Evolutionary conservation across 2,113 vertebrate genomes (phyloP).

Genomic region (Chaenogobius annularis): DNA sequence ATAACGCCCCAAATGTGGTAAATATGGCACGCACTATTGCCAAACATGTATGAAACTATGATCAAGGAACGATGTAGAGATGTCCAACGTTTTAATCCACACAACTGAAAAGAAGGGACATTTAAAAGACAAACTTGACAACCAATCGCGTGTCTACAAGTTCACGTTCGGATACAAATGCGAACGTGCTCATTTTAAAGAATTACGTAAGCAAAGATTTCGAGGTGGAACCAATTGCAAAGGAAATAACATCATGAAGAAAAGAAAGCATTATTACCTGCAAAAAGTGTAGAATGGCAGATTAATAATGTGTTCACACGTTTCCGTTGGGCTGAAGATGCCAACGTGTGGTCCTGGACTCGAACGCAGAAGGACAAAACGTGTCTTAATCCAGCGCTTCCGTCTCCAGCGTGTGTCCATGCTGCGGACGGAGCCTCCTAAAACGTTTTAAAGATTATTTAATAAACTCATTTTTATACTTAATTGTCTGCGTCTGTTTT

Average conservation of each 20-base stretch:
- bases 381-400: not conserved
- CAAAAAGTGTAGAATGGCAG: not conserved
- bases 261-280: not conserved
- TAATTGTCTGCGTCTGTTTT: not conserved
- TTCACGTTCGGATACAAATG: not conserved
- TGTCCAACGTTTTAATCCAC: not conserved
- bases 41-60: not conserved
- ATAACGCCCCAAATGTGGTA: not conserved
- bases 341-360: not conserved
- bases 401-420: not conserved
- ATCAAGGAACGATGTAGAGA: not conserved
- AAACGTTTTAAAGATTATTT: not conserved
- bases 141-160: too few species aligned
- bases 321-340: not conserved
- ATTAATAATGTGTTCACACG: not conserved
- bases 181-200: not conserved
- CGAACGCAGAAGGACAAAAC: not conserved
- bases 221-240: not conserved
- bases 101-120: not conserved
- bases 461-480: conserved; percentile 2
- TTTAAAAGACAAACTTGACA: not conserved
- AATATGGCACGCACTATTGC: too few species aligned
- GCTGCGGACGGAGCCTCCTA: not conserved
- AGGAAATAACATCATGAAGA: not conserved
- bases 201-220: not conserved